Base-by-base conservation (phyloP, 2,888 invertebrate species). In the Rhamphomyia laevipes region DNA sequence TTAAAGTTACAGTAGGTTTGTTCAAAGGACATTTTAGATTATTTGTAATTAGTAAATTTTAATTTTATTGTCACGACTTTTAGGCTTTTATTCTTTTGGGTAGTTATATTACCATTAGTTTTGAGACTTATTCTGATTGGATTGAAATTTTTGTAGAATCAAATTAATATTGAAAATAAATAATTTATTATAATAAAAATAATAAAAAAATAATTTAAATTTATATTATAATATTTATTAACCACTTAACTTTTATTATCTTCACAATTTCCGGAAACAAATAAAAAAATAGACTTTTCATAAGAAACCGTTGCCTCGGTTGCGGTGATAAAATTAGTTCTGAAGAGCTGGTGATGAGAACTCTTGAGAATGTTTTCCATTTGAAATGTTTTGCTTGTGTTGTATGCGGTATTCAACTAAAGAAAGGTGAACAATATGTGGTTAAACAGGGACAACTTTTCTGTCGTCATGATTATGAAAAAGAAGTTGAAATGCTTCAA, bases 381-480 rank as follows among this genome's bases (percentile, higher is more conserved):
- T 72, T 86, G 54, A 75, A 80, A 58, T 89, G 88, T 68, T 89
- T 88, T 68, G 76, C 80, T 45, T 89, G 88, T 65, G 81, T 83
- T 44, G 84, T 82, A 15, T 88, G 88, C 63, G 82, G 85, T 2
- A 77, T 78, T 21, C 75, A 81, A 51, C 73, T 88, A 43, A 84
- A 85, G 69, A 84, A 85, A 68, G 86, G 87, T 23, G 87, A 89
- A 65, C 81, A 87, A 65, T 89, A 84, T 66, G 83, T 86, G 56
- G 76, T 86, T 64, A 86, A 73, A 74, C 84, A 73, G 76, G 84
- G 79, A 41, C 86, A 86, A 64, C 74, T 88, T 48, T 83, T 86
- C 67, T 88, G 88, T 63, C 73, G 84, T 52, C 77, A 81, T 48
- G 87, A 89, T 72, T 87, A 84, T 67, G 86, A 87, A 63, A 84